Conservation (phyloP, 1,140 invertebrate species). For the Monomorium pharaonis region DNA sequence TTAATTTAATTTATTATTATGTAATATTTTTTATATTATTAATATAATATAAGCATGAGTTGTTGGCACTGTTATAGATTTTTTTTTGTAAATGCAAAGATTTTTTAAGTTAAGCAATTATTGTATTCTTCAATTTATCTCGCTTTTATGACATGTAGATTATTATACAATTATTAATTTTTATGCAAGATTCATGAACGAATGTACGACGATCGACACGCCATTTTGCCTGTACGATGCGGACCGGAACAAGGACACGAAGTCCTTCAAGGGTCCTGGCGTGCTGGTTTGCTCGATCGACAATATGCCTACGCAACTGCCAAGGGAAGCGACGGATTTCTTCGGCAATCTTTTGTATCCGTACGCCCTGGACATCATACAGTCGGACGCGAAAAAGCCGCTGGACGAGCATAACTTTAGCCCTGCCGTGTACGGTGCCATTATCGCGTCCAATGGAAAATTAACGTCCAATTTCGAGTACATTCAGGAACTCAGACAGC, state of each 20-base stretch:
- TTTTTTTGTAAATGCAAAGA: slow-evolving; percentile 2
- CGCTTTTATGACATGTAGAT: neutral
- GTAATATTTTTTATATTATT: slow-evolving; percentile 10
- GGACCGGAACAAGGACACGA: slow-evolving; percentile 98
- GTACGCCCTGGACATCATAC: slow-evolving; percentile 95
- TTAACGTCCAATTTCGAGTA: slow-evolving; percentile 98
- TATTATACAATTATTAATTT: neutral
- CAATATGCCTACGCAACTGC: slow-evolving; percentile 99
- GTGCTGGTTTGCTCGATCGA: slow-evolving; percentile 99
- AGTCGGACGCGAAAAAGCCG: slow-evolving; percentile 94
- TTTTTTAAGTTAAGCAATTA: neutral
- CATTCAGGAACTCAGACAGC: slow-evolving; percentile 94
- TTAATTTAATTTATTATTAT: neutral
- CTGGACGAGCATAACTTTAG: slow-evolving; percentile 92
- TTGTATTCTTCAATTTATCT: neutral
- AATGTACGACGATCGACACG: slow-evolving; percentile 99
- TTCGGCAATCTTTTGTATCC: slow-evolving; percentile 97
- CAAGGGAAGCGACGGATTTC: slow-evolving; percentile 98
- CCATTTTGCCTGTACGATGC: slow-evolving; percentile 99
- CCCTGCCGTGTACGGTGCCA: slow-evolving; percentile 93
- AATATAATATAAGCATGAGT: neutral
- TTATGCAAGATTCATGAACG: slow-evolving; percentile 95
- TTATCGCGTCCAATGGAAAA: slow-evolving; percentile 97
- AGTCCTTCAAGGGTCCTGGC: slow-evolving; percentile 98
- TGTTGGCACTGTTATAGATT: neutral